These are phyloP conservation scores for Dicrostonyx torquatus DNA, from an alignment of 2,797 vertebrate genomes.

Conservation along the genomic window DNA sequence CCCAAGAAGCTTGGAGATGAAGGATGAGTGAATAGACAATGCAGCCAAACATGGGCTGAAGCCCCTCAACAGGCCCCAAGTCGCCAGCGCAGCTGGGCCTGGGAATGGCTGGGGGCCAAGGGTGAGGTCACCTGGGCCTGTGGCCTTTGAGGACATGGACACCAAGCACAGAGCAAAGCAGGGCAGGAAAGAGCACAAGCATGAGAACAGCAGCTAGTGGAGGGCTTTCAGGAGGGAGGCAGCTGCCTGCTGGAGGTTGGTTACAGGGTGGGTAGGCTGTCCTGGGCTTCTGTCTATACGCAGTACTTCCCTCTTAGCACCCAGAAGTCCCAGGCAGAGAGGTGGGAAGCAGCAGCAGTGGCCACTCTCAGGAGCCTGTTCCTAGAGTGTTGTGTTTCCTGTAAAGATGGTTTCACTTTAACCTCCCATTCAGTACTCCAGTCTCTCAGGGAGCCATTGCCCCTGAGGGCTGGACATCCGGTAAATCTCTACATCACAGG, in stretches of 20 bases:
- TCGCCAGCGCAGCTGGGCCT: constrained; percentile 28
- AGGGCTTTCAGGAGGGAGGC: not conserved
- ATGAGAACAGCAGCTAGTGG: not conserved
- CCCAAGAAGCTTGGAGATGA: not conserved
- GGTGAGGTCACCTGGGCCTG: constrained; percentile 65
- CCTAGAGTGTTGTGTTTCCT: not conserved
- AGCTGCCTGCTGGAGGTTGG: not conserved
- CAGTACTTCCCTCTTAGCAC: not conserved
- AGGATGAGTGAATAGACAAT: not conserved
- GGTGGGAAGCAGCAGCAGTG: not conserved
- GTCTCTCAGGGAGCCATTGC: not conserved
- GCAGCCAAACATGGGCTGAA: constrained; percentile 19
- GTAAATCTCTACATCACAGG: constrained; percentile 42
- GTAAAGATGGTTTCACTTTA: not conserved
- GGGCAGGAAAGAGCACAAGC: not conserved
- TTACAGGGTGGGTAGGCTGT: not conserved
- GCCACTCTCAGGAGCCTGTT: not conserved
- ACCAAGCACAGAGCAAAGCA: constrained; percentile 33
- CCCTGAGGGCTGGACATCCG: not conserved
- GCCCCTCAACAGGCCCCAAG: constrained; percentile 52
- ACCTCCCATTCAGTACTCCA: constrained; percentile 7
- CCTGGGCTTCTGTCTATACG: not conserved
- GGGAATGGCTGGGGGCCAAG: constrained; percentile 48
- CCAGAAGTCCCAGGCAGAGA: not conserved
- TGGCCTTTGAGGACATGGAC: constrained; percentile 54